Evolutionary conservation across 2,113 vertebrate species (phyloP).

Genomic region (Protomyctophum bolini): DNA sequence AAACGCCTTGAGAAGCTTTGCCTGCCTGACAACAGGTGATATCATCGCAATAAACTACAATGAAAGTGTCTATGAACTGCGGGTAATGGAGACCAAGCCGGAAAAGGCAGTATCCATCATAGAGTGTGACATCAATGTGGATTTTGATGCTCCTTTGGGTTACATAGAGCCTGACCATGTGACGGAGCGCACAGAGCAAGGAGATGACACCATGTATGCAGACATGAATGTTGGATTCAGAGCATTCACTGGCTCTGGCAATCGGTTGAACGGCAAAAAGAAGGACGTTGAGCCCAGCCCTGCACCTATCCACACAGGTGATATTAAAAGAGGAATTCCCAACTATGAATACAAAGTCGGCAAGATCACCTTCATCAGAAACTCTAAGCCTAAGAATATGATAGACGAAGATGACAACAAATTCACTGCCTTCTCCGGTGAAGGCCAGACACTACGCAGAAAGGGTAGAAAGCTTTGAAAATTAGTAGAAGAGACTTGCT

Average conservation of each 20-base stretch:
- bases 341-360: constrained; percentile 98
- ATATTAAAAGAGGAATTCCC: constrained; percentile 96
- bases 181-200: constrained; percentile 83
- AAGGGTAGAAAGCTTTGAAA: constrained; percentile 93
- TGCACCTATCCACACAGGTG: constrained; percentile 87
- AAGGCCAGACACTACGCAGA: constrained; percentile 96
- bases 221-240: constrained; percentile 91
- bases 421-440: constrained; percentile 95
- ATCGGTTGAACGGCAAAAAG: constrained; percentile 95
- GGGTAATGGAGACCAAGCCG: constrained; percentile 98
- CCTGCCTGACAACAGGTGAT: constrained; percentile 95
- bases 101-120: constrained; percentile 99
- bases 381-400: constrained; percentile 88
- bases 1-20: constrained; percentile 97
- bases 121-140: constrained; percentile 98
- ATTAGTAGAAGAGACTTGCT: constrained; percentile 7
- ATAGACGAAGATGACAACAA: constrained; percentile 91
- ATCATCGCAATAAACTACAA: constrained; percentile 99
- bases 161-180: constrained; percentile 97
- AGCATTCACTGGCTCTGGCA: constrained; percentile 95
- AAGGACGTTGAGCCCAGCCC: constrained; percentile 97
- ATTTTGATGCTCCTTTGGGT: constrained; percentile 97
- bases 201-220: constrained; percentile 87
- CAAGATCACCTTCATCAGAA: constrained; percentile 96
- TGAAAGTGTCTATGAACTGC: constrained; percentile 97